Evolutionary conservation across 2,113 vertebrate species (phyloP), one percentile per base, ranked within the genome.

Genomic region (Sphyrna mokarran): DNA sequence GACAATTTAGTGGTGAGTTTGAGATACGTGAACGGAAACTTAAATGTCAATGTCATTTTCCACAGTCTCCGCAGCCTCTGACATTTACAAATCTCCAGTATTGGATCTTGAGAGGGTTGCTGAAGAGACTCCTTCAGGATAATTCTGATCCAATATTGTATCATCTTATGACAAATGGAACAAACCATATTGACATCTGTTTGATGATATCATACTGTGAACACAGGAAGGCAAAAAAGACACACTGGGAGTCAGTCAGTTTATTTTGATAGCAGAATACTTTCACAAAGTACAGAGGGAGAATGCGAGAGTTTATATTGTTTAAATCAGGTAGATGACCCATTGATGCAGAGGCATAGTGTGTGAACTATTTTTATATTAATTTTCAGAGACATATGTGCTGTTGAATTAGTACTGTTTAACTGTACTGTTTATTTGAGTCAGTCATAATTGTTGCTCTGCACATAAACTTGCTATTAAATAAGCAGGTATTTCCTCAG

Each of bases 191-290:
- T 61, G 87, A 63, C 29, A n/a, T n/a, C 29, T 91, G 58, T 63
- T 91, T 91, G 29, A 61, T 91, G 89, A 37, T 66, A 66, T 66
- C 89, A n/a, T 66, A 91, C 54, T 13, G 10, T 61, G 86, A 89
- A 89, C 89, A 91, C 58, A 91, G 66, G 89, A 61, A 91, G 58
- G 7, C n/a, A 37, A 80, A 13, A 63, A 91, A 63, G 18, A 91
- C 26, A 58, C 10, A 89, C 48, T 4, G 13, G 54, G 66, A 91
- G 58, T 63, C 85, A 26, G 48, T 87, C 61, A 63, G 58, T 91
- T 91, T 91, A 66, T 91, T 91, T 91, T 91, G 61, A 91, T 66
- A 63, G 58, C 58, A n/a, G 61, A 91, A n/a, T 91, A 29, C 33
- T 91, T 91, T 63, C 89, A n/a, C 89, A 1, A n/a, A 33, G 89